Conservation (phyloP, 1,140 invertebrate species). For the Sinella curviseta region DNA sequence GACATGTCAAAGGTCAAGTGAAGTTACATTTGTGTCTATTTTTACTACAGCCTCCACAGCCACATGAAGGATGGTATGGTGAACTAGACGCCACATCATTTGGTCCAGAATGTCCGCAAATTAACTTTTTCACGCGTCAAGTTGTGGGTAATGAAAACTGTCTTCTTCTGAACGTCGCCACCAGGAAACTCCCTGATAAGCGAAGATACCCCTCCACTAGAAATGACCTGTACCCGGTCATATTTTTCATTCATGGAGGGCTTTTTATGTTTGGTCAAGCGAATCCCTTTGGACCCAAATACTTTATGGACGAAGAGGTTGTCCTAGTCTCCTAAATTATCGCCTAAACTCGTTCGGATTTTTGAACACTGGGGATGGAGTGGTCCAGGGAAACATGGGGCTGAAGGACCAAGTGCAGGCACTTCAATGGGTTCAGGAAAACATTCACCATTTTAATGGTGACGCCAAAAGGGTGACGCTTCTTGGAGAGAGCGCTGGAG, state of each 20-base stretch:
- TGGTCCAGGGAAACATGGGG: background rate
- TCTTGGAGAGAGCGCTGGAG: background rate
- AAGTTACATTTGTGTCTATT: too few relatives aligned
- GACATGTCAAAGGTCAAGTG: too few relatives aligned
- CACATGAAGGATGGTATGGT: background rate
- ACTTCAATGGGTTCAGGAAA: background rate
- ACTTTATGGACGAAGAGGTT: conserved; percentile 5
- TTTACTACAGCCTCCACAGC: background rate
- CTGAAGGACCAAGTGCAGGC: background rate
- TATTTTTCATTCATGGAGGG: background rate
- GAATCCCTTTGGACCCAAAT: background rate
- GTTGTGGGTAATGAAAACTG: background rate
- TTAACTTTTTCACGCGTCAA: background rate
- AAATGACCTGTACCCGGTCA: background rate
- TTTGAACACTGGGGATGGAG: conserved; percentile 3
- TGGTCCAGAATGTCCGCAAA: background rate
- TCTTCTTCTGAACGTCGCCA: background rate
- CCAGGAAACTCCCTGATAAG: background rate
- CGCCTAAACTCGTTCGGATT: background rate
- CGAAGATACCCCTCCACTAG: background rate
- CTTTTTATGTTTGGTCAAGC: background rate
- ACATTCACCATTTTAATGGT: background rate
- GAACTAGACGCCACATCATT: background rate
- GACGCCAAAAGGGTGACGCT: background rate
- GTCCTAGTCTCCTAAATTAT: background rate